phyloP scores from a whole-genome alignment of 1,140 invertebrate genomes.

The Homalodisca vitripennis region DNA sequence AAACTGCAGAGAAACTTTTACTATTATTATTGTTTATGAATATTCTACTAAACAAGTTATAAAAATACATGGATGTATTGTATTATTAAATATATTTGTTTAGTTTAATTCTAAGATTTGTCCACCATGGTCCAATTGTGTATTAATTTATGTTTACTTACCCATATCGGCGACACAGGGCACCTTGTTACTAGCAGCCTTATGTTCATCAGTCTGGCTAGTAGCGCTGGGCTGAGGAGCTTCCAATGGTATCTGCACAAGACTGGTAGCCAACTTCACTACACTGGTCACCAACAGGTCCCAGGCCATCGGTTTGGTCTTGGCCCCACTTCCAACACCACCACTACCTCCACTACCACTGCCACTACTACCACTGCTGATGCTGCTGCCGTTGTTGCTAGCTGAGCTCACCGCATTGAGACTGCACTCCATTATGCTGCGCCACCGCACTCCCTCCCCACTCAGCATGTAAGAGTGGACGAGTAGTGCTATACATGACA shows the following conservation, averaged over 20 bases:
- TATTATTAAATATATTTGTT: too few species aligned
- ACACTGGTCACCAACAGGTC: constrained; percentile 42
- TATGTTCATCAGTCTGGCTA: constrained; percentile 76
- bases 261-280: constrained; percentile 48
- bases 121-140: too few species aligned
- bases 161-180: constrained; percentile 68
- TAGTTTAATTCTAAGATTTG: too few species aligned
- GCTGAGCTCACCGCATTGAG: neutral
- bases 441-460: constrained; percentile 58
- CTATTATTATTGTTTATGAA: too few species aligned
- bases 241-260: constrained; percentile 48
- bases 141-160: too few species aligned
- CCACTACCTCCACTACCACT: neutral
- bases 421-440: constrained; percentile 47
- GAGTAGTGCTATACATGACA: constrained; percentile 49
- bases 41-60: too few species aligned
- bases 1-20: too few species aligned
- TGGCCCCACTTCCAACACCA: constrained; percentile 43
- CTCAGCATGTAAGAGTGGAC: constrained; percentile 60
- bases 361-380: neutral
- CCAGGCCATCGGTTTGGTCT: constrained; percentile 48
- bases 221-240: constrained; percentile 30
- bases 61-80: too few species aligned
- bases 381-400: constrained; percentile 38
- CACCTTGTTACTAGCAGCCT: constrained; percentile 60